phyloP scores from a whole-genome alignment of 1,140 invertebrate species.

The Vanessa tameamea region DNA sequence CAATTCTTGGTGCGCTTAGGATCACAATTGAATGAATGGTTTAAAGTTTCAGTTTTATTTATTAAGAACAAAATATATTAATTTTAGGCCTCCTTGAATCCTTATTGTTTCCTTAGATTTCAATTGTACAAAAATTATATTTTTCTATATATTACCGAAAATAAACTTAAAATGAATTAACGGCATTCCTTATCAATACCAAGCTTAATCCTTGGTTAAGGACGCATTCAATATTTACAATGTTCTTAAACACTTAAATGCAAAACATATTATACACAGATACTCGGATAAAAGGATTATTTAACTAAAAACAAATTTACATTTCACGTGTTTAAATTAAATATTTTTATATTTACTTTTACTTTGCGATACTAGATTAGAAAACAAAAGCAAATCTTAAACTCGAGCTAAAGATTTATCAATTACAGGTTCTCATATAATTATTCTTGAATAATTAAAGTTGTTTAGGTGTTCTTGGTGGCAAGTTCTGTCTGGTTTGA shows the following conservation, averaged over 20 bases:
- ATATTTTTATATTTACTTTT: not conserved
- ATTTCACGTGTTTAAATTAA: not conserved
- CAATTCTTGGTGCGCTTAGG: no score
- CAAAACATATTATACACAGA: not conserved
- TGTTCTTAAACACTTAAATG: not conserved
- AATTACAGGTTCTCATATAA: no score
- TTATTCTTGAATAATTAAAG: no score
- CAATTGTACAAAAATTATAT: no score
- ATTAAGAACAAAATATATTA: no score
- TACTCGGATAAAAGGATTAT: not conserved
- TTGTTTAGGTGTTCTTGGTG: no score
- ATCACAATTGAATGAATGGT: no score
- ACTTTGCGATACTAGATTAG: not conserved
- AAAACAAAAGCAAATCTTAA: not conserved
- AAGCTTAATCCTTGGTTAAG: slow-evolving; percentile 17
- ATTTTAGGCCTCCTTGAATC: no score
- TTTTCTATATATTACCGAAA: not conserved
- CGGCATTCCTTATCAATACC: not conserved
- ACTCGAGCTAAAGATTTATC: no score
- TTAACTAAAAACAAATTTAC: slow-evolving; percentile 2
- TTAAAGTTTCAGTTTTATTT: no score
- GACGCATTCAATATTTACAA: slow-evolving; percentile 8
- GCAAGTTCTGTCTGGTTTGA: no score
- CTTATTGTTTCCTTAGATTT: no score
- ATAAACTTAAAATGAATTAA: not conserved